A percentile compares a stretch with the other conserved stretches of the same genome.
These are phyloP conservation scores for Ethmia dodecea DNA, from an alignment of 2,888 invertebrate species.

Conservation along the genomic window DNA sequence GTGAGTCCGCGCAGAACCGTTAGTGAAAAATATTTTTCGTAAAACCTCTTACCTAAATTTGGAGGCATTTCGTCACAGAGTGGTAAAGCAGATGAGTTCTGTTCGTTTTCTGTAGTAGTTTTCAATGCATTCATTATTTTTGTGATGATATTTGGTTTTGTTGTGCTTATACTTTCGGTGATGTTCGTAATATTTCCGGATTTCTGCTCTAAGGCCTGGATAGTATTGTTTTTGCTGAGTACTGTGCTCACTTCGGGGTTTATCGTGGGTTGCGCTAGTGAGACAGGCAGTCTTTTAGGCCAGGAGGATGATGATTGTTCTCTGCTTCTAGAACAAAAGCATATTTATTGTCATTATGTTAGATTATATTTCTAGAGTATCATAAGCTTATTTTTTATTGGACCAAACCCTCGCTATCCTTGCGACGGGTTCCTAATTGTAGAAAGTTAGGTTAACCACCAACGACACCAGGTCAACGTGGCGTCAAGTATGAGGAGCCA, in stretches of 20 bases:
- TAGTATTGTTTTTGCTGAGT: slow-evolving; percentile 24
- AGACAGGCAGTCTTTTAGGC: slow-evolving; percentile 37
- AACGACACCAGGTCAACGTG: no score
- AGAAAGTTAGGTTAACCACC: no score
- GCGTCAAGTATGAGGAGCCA: no score
- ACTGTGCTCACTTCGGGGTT: slow-evolving; percentile 25
- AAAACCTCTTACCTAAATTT: slow-evolving; percentile 82
- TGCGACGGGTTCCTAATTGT: no score
- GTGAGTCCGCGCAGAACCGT: no score
- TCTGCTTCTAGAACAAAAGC: slow-evolving; percentile 45
- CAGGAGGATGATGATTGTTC: slow-evolving; percentile 37
- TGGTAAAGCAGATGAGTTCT: slow-evolving; percentile 34
- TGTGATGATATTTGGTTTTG: no score
- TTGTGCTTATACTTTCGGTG: no score
- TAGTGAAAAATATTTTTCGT: no score
- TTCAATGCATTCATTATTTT: not conserved
- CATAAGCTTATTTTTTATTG: no score
- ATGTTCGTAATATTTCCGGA: not conserved
- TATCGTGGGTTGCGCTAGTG: slow-evolving; percentile 22
- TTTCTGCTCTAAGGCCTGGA: not conserved
- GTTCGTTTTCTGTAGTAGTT: not conserved
- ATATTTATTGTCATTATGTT: no score
- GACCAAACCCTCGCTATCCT: no score
- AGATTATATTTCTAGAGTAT: no score
- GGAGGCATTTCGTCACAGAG: slow-evolving; percentile 80